These are phyloP conservation scores for Cricetomys ansorgei DNA, from an alignment of 2,113 vertebrate species.

Conservation along the genomic window DNA sequence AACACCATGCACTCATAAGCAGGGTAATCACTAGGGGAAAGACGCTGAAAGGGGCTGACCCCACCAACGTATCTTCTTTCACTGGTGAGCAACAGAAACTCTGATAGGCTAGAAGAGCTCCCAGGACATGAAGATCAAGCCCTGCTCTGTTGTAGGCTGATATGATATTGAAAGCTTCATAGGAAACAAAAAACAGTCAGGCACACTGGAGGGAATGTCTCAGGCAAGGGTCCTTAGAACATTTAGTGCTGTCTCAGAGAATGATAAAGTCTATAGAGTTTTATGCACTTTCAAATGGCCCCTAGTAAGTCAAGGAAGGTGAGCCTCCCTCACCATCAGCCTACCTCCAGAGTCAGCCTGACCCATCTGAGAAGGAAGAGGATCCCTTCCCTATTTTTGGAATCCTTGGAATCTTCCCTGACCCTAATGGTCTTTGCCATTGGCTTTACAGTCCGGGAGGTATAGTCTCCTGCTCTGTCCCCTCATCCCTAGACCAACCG, in stretches of 20 bases:
- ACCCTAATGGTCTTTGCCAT: neutral
- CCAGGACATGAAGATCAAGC: too few relatives aligned
- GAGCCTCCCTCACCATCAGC: rapidly evolving
- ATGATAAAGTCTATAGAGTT: neutral
- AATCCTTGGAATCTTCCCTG: neutral
- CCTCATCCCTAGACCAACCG: neutral
- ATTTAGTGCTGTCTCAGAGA: neutral
- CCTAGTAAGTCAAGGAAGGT: neutral
- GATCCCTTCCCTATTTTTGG: too few relatives aligned
- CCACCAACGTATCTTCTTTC: neutral
- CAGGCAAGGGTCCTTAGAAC: neutral
- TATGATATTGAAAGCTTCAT: neutral
- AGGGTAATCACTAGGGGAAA: neutral
- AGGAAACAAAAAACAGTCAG: neutral
- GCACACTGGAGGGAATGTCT: neutral
- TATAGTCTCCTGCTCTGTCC: neutral
- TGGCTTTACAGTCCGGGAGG: neutral
- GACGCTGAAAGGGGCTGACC: neutral
- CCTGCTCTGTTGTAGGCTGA: neutral
- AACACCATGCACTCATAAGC: rapidly evolving
- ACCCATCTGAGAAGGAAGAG: neutral
- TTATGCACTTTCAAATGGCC: neutral
- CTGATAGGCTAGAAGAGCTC: neutral
- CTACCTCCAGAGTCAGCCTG: neutral
- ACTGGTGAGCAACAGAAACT: neutral